Percentiles rank a stretch among this genome's conserved stretches.
Evolutionary conservation across 2,113 vertebrate genomes (phyloP).

Genomic region (Microcebus lehilahytsara): DNA sequence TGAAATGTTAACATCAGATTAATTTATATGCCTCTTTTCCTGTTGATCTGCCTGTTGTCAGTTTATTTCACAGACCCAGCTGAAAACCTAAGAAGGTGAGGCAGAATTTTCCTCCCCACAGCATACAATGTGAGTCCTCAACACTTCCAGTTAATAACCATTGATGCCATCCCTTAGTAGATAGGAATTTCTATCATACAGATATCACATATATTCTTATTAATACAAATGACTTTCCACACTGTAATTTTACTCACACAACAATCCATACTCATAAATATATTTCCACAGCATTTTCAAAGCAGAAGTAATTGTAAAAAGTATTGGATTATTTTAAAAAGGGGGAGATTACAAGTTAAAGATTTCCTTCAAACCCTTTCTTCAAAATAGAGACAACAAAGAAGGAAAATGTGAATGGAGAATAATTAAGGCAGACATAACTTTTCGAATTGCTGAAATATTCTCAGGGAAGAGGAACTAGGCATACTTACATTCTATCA

Average conservation of each 20-base stretch:
- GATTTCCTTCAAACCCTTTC: neutral
- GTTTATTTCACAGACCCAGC: neutral
- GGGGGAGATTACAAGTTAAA: neutral
- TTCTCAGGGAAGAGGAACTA: neutral
- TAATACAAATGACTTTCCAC: constrained; percentile 1
- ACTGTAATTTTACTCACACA: neutral
- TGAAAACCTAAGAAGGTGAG: neutral
- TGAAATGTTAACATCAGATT: neutral
- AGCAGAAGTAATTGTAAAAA: neutral
- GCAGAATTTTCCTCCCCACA: neutral
- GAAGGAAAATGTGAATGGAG: neutral
- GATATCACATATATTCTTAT: neutral
- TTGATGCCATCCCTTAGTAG: neutral
- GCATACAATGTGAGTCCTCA: neutral
- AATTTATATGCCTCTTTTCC: neutral
- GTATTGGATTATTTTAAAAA: neutral
- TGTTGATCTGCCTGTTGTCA: neutral
- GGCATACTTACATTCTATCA: neutral
- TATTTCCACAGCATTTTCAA: constrained; percentile 7
- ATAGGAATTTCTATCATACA: neutral
- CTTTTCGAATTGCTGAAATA: neutral
- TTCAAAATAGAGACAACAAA: constrained; percentile 18
- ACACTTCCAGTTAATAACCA: neutral
- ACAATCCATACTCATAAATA: neutral
- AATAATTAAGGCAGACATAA: neutral